Percentiles rank a stretch among this genome's conserved stretches.
Evolutionary conservation across 1,140 invertebrate genomes (phyloP).

Genomic region (Ceratitis capitata): DNA sequence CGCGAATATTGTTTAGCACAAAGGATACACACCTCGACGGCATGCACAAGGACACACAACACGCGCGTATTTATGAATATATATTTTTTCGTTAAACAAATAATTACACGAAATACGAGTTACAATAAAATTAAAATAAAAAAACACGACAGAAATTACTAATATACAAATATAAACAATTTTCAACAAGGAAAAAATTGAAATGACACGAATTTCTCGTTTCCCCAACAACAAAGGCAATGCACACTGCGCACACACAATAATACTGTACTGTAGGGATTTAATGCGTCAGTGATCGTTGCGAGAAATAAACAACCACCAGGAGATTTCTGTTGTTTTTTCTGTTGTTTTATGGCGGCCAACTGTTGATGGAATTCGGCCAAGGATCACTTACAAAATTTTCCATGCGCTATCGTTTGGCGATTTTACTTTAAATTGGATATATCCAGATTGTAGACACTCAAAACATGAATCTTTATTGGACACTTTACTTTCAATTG

Average conservation of each 20-base stretch:
- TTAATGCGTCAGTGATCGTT: not conserved
- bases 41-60: not conserved
- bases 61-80: constrained; percentile 24
- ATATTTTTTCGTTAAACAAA: constrained; percentile 27
- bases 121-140: constrained; percentile 24
- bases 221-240: not conserved
- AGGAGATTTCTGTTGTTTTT: too few species aligned
- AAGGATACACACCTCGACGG: not conserved
- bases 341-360: not conserved
- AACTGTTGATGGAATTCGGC: not conserved
- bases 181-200: constrained; percentile 37
- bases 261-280: not conserved
- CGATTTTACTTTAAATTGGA: not conserved
- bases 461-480: not conserved
- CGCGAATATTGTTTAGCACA: not conserved
- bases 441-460: not conserved
- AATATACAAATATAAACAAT: constrained; percentile 36
- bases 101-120: constrained; percentile 32
- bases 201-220: constrained; percentile 1
- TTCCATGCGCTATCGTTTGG: not conserved
- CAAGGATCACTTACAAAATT: not conserved
- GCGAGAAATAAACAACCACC: not conserved
- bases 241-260: not conserved
- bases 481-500: not conserved
- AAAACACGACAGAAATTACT: constrained; percentile 6